Conservation (phyloP, 2,888 invertebrate species). For the Physocephala rufipes region DNA sequence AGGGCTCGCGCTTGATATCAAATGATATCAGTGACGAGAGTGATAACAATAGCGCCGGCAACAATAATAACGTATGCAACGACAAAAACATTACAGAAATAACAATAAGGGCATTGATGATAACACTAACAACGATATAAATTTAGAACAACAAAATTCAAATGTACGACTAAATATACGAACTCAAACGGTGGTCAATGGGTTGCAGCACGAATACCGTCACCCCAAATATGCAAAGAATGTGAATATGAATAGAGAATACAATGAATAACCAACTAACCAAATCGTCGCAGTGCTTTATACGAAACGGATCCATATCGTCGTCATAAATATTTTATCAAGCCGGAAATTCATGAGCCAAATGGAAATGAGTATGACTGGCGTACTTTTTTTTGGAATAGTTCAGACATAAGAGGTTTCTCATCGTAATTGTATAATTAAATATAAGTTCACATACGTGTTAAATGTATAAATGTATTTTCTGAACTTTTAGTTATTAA, state of each 20-base stretch:
- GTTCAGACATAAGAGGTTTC: background rate
- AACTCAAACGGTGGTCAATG: background rate
- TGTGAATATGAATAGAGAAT: background rate
- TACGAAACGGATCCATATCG: background rate
- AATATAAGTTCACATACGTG: no score
- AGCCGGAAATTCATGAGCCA: slow-evolving; percentile 27
- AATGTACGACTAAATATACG: background rate
- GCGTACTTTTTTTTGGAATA: background rate
- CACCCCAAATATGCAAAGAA: slow-evolving; percentile 27
- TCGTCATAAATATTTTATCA: background rate
- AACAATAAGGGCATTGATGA: background rate
- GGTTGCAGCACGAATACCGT: slow-evolving; percentile 1
- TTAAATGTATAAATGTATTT: no score
- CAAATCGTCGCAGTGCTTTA: no score
- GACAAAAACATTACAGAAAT: background rate
- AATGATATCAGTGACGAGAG: background rate
- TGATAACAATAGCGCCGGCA: background rate
- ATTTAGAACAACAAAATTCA: background rate
- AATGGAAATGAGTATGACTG: slow-evolving; percentile 19
- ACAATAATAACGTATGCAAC: background rate
- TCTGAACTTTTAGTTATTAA: no score
- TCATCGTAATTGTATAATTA: no score
- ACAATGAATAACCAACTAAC: slow-evolving; percentile 22
- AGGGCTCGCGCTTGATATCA: background rate
- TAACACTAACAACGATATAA: background rate